A percentile compares a stretch with the other conserved stretches of the same genome.
Conservation (phyloP, 2,888 invertebrate species). For the Oligia latruncula region DNA sequence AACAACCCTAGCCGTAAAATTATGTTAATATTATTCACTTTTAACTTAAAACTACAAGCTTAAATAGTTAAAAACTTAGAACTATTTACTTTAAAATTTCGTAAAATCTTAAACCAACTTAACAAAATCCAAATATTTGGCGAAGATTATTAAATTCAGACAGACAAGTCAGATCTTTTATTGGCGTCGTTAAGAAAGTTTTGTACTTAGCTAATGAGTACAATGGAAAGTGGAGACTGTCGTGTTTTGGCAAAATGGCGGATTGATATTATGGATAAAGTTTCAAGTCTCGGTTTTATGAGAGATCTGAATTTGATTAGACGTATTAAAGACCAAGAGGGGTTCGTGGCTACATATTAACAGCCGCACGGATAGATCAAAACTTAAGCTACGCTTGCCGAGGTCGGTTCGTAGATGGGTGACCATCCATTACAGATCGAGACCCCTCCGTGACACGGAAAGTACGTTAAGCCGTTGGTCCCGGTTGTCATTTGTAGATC, state of each 20-base stretch:
- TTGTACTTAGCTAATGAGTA: constrained; percentile 13
- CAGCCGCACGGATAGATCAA: background rate
- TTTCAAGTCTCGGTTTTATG: constrained; percentile 24
- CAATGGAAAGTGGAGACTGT: constrained; percentile 1
- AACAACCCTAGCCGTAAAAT: background rate
- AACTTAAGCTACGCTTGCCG: background rate
- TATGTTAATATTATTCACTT: constrained; percentile 31
- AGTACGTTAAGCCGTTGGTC: background rate
- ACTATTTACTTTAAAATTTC: constrained; percentile 12
- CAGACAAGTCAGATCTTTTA: constrained; percentile 16
- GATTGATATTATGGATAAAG: constrained; percentile 39
- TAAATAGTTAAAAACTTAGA: constrained; percentile 9
- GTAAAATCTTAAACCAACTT: constrained; percentile 26
- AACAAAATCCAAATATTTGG: constrained; percentile 25
- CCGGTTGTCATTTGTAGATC: background rate
- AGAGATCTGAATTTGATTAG: background rate
- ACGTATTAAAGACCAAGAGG: background rate
- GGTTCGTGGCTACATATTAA: background rate
- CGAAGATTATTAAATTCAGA: constrained; percentile 14
- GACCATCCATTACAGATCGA: background rate
- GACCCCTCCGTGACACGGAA: background rate
- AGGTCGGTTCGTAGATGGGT: background rate
- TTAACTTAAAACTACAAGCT: constrained; percentile 15
- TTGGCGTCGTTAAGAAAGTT: constrained; percentile 21
- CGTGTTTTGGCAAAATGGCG: constrained; percentile 31